Conservation (phyloP, 2,113 vertebrate species). For the Gracilinanus agilis region DNA sequence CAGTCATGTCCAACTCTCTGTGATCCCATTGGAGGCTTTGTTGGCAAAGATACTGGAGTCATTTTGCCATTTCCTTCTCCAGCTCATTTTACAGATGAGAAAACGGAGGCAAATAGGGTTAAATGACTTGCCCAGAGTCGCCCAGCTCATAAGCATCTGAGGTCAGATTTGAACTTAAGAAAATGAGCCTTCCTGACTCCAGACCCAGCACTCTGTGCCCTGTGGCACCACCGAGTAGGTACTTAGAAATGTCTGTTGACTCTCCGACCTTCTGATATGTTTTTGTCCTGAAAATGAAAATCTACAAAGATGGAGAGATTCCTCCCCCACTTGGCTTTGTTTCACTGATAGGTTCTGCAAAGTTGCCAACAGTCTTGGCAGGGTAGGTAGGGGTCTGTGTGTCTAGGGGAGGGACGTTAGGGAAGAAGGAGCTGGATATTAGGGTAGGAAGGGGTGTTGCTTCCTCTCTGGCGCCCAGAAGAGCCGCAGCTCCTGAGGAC, state of each 20-base stretch:
- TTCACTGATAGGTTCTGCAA: not conserved
- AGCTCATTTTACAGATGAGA: too few species aligned
- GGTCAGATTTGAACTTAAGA: too few species aligned
- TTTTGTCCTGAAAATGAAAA: not conserved
- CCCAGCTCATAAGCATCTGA: too few species aligned
- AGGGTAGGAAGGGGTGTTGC: not conserved
- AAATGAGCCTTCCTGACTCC: too few species aligned
- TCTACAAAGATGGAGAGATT: not conserved
- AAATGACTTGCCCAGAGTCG: too few species aligned
- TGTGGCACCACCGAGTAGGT: not conserved
- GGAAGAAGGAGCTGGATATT: not conserved
- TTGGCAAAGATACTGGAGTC: too few species aligned
- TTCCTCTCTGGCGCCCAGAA: not conserved
- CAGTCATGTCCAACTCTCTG: too few species aligned
- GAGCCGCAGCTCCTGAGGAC: slow-evolving; percentile 21
- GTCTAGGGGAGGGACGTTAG: not conserved
- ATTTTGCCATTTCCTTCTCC: too few species aligned
- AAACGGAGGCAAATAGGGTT: too few species aligned
- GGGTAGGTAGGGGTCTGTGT: not conserved
- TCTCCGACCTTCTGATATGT: not conserved
- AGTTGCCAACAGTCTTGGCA: not conserved
- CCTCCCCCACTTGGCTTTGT: not conserved
- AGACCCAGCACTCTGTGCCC: too few species aligned
- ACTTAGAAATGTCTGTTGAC: not conserved
- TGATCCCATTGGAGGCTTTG: too few species aligned